Evolutionary conservation across 2,888 invertebrate species (phyloP), one percentile per base, ranked within the genome.

Genomic region (Macrosoma leucophasiata): DNA sequence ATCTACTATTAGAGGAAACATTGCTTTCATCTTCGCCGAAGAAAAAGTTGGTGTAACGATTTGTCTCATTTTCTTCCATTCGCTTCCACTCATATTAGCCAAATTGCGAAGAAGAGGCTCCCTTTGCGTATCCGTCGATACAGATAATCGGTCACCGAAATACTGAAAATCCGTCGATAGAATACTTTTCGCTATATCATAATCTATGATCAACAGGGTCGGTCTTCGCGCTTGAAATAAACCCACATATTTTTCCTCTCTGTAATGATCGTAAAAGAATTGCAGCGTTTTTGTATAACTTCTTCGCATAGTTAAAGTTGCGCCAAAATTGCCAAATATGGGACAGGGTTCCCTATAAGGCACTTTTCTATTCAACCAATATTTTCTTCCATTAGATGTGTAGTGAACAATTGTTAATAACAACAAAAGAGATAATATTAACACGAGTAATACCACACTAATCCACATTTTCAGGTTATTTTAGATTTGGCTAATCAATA

Each of bases 321-420:
- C 73, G 18, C 81, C 82, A 41, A 84, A 84, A 49, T 84, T 84
- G n/a, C 84, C 84, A 36, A 84, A 79, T 49, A 84, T 62, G 2
- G 84, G 84, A 30, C 79, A 82, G 15, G 84, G 84, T 43, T 84
- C 78, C 49, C 71, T 70, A 41, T 77, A 84, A 1, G 77, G 70
- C 32, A 84, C 78, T 45, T 81, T 77, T 51, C 61, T 71, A 28
- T 47, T 37, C 6, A 54, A 46, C 84, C 84, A 84, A 52, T 84
- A 74, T 45, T 81, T 79, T 52, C 84, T 72, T 43, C 77, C 78
- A 33, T 65, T 70, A 2, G 73, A 62, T 1, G 65, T 39, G 42
- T 72, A 84, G 43, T 84, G 82, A 52, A 70, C 72, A 43, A 77
- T 42, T 4, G 72, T 55, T 35, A 84, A 56, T 33, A 71, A 47